Percentiles rank a stretch among this genome's conserved stretches.
Conservation (phyloP, 2,797 vertebrate genomes). For the Acanthiza pusilla region DNA sequence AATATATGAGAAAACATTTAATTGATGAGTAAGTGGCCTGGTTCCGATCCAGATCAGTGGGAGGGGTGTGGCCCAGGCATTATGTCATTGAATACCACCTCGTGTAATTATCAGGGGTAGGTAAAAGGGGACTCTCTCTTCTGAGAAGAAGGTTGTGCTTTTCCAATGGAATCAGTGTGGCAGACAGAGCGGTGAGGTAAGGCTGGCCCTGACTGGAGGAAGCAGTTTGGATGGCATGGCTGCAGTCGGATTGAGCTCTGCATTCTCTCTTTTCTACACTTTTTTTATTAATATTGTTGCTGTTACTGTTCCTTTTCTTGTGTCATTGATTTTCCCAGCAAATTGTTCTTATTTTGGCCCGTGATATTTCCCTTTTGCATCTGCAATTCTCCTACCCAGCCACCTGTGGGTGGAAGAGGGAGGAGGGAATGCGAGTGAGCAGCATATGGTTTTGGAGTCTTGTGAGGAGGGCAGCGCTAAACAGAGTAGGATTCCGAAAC, state of each 20-base stretch:
- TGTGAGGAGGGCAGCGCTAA: not conserved
- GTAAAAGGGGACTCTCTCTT: not conserved
- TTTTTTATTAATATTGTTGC: not conserved
- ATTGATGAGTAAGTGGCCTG: not conserved
- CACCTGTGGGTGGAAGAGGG: not conserved
- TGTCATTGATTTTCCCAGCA: not conserved
- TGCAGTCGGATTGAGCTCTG: not conserved
- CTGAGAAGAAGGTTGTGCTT: not conserved
- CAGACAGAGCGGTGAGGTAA: not conserved
- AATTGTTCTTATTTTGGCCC: not conserved
- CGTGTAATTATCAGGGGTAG: not conserved
- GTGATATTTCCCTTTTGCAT: not conserved
- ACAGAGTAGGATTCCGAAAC: fast-evolving
- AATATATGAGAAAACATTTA: not conserved
- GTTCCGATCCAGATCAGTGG: too few relatives aligned
- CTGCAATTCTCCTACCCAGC: fast-evolving
- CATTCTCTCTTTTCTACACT: not conserved
- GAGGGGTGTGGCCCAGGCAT: not conserved
- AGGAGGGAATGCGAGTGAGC: not conserved
- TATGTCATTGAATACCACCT: not conserved
- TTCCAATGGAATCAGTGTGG: not conserved
- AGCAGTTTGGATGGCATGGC: not conserved
- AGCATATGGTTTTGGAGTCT: fast-evolving
- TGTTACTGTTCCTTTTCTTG: not conserved
- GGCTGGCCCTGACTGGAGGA: not conserved